These are phyloP conservation scores for Pogoniulus pusillus DNA, from an alignment of 2,797 vertebrate species.

Conservation along the genomic window DNA sequence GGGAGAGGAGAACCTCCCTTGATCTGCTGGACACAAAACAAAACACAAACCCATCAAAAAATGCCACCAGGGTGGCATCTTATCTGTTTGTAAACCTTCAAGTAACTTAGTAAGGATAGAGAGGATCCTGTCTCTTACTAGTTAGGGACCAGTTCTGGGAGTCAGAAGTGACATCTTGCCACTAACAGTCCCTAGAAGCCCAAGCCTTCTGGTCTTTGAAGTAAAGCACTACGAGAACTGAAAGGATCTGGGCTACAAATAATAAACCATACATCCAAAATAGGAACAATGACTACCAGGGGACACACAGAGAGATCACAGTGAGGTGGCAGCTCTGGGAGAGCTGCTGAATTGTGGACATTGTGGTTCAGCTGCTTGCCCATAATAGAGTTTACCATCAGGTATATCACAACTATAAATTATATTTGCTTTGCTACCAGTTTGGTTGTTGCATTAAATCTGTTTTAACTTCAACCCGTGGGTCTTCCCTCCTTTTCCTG, in stretches of 20 bases:
- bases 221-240: not conserved
- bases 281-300: not conserved
- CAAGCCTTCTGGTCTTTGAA: not conserved
- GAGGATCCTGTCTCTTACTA: too few relatives aligned
- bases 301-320: not conserved
- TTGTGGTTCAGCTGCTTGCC: not conserved
- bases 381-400: not conserved
- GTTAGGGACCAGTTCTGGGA: not conserved
- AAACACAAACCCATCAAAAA: not conserved
- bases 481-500: too few relatives aligned
- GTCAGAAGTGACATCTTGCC: not conserved
- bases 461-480: too few relatives aligned
- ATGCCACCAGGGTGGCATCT: too few relatives aligned
- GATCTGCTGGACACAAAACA: too few relatives aligned
- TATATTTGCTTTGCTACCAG: too few relatives aligned
- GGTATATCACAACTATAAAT: too few relatives aligned
- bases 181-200: not conserved
- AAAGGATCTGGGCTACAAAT: not conserved
- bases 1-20: too few relatives aligned
- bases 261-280: not conserved
- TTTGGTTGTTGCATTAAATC: too few relatives aligned
- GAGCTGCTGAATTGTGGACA: accelerated
- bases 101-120: too few relatives aligned
- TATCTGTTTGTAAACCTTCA: too few relatives aligned
- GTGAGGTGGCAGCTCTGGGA: not conserved